phyloP scores from a whole-genome alignment of 2,113 vertebrate genomes.

The Heterotilapia buettikoferi region DNA sequence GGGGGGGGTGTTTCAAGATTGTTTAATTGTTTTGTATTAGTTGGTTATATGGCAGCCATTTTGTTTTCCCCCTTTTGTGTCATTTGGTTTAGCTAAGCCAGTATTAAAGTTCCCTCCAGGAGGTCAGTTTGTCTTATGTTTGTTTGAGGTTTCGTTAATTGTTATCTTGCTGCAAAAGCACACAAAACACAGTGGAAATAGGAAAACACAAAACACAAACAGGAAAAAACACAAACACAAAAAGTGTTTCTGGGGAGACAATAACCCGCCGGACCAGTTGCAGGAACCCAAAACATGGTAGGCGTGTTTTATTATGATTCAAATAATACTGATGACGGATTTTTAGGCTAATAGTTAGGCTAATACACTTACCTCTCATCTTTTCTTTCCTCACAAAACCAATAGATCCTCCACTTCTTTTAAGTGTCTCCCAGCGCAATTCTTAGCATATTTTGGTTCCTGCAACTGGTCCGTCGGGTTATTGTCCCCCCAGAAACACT shows the following conservation, averaged over 20 bases:
- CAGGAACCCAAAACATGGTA: not conserved
- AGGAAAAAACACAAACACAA: not conserved
- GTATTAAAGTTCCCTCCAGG: not conserved
- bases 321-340: fast-evolving
- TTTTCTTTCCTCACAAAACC: not conserved
- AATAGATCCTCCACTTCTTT: not conserved
- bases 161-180: too few relatives aligned
- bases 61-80: not conserved
- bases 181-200: too few relatives aligned
- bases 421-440: not conserved
- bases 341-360: not conserved
- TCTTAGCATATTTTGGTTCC: not conserved
- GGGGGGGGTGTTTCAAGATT: not conserved
- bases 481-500: not conserved
- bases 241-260: not conserved
- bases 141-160: too few relatives aligned
- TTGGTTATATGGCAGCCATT: not conserved
- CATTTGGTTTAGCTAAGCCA: not conserved
- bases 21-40: not conserved
- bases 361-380: not conserved
- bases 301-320: not conserved
- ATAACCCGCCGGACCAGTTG: not conserved
- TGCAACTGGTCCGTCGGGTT: not conserved
- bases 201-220: not conserved
- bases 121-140: not conserved